phyloP scores from a whole-genome alignment of 2,888 invertebrate genomes.

The Drosophila anceps region DNA sequence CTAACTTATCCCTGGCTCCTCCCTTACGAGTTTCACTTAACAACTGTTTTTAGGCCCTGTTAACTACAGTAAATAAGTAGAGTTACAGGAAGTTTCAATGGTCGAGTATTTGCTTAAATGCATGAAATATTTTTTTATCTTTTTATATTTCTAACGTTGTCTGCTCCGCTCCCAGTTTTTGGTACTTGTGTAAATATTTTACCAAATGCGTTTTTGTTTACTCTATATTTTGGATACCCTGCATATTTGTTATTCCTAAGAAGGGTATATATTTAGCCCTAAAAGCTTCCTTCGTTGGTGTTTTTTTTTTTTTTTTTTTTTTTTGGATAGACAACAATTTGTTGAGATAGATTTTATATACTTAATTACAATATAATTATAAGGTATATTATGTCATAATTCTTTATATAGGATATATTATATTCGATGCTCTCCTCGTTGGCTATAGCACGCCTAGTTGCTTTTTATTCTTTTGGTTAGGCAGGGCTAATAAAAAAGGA shows the following conservation, averaged over 20 bases:
- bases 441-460: constrained; percentile 11
- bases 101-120: neutral
- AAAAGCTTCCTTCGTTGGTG: neutral
- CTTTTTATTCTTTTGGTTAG: constrained; percentile 46
- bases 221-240: constrained; percentile 27
- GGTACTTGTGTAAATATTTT: constrained; percentile 68
- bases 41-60: neutral
- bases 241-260: no score
- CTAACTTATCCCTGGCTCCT: neutral
- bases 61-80: neutral
- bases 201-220: constrained; percentile 75
- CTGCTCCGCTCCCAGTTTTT: constrained; percentile 27
- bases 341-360: neutral
- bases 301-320: no score
- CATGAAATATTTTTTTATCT: constrained; percentile 10
- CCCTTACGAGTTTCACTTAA: neutral
- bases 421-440: neutral
- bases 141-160: constrained; percentile 15
- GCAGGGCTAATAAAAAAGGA: constrained; percentile 72
- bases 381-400: neutral
- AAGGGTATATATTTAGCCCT: neutral
- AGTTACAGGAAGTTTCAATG: neutral
- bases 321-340: neutral
- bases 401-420: neutral
- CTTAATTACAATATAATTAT: no score